Evolutionary conservation across 1,140 invertebrate species (phyloP).

Genomic region (Ridgeia piscesae): DNA sequence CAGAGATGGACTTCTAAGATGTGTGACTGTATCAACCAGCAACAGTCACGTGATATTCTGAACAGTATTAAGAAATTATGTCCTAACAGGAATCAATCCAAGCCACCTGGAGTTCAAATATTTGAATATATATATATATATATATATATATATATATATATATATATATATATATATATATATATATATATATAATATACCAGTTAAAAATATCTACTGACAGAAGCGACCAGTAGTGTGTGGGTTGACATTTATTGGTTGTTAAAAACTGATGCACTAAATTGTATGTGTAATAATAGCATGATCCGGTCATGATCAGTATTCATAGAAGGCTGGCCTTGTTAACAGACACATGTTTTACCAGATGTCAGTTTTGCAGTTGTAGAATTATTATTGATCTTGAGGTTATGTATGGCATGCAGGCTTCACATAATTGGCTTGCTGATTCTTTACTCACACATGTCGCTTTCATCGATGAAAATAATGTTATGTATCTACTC

Average conservation of each 20-base stretch:
- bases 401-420: background rate
- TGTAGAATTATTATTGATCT: background rate
- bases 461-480: background rate
- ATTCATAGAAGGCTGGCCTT: background rate
- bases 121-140: background rate
- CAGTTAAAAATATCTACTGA: background rate
- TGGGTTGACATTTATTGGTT: background rate
- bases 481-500: constrained; percentile 6
- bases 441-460: background rate
- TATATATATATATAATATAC: background rate
- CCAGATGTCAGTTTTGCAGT: background rate
- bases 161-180: background rate
- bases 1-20: background rate
- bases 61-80: too few species aligned
- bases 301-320: background rate
- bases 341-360: background rate
- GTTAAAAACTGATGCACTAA: background rate
- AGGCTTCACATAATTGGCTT: background rate
- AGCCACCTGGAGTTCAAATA: background rate
- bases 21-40: background rate
- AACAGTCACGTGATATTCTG: background rate
- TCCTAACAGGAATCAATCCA: background rate
- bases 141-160: background rate
- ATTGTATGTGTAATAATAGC: background rate
- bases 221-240: background rate